Percentiles rank a stretch among this genome's conserved stretches.
Conservation (phyloP, 1,140 invertebrate species). For the Pristionchus pacificus region DNA sequence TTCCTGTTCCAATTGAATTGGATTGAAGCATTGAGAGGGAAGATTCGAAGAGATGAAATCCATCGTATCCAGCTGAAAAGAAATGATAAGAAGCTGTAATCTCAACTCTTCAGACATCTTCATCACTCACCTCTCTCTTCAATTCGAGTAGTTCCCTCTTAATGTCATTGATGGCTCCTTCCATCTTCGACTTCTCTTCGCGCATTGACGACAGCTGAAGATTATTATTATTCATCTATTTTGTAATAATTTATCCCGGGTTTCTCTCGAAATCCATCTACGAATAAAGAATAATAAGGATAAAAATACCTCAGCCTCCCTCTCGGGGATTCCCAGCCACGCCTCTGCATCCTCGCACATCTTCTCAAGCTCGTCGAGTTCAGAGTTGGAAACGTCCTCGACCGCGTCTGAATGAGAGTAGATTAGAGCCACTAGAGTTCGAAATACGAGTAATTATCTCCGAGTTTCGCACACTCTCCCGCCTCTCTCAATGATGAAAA, state of each 20-base stretch:
- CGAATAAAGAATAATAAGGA: background rate
- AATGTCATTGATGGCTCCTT: conserved; percentile 27
- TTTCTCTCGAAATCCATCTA: background rate
- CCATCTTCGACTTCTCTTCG: conserved; percentile 31
- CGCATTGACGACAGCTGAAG: conserved; percentile 9
- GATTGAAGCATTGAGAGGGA: conserved; percentile 50
- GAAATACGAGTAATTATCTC: too few relatives aligned
- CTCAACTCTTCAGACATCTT: background rate
- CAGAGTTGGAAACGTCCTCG: conserved; percentile 53
- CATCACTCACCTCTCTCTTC: conserved; percentile 37
- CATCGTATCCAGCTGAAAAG: conserved; percentile 37
- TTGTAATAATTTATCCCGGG: background rate
- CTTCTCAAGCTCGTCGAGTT: conserved; percentile 47
- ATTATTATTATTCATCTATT: background rate
- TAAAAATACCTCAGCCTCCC: conserved; percentile 39
- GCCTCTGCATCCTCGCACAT: conserved; percentile 45
- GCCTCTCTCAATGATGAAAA: too few relatives aligned
- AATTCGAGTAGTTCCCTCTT: conserved; percentile 40
- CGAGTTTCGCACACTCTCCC: too few relatives aligned
- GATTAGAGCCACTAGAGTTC: background rate
- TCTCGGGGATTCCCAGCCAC: conserved; percentile 36
- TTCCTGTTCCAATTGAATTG: conserved; percentile 51
- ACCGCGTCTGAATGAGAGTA: conserved; percentile 45
- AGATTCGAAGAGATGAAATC: conserved; percentile 44
- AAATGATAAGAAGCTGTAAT: background rate